Base-by-base conservation (phyloP, 2,888 invertebrate species). In the Pseudococcus jackbeardsleyi region DNA sequence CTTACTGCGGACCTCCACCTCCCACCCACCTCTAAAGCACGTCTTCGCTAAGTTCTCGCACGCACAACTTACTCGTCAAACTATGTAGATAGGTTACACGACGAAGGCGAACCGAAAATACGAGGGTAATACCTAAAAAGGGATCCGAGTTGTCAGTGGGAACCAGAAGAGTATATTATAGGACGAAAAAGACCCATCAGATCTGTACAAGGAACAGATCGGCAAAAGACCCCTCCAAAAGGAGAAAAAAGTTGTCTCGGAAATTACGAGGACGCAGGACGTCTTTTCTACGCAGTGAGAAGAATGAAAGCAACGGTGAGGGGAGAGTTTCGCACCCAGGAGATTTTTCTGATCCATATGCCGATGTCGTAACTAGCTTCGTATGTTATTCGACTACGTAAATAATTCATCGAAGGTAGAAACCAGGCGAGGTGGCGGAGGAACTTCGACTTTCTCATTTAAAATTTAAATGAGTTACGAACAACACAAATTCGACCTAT, bases 381-480 rank as follows among this genome's bases (percentile, higher is more conserved):
- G 72, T 72, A 72, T 33, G 72, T 72, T 72, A 72, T 72, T 72
- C 72, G 17, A 72, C 72, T 72, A 72, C 72, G 72, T 72, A 72
- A 72, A 72, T 72, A 72, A 72, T 72, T 72, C 72, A 72, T 72
- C 72, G 72, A 72, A 72, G 72, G 72, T 39, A 33, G 33, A 33
- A 72, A 72, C 11, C 7, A 1, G 26, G 26, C n/a, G n/a, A n/a
- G n/a, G n/a, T n/a, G 33, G 72, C 72, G 12, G 9, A 72, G 72
- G 9, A 72, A 33, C 72, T 82, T 42, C 79, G 79, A 46, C n/a
- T 46, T 33, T 3, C 79, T 77, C 77, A 82, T 82, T 82, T 82
- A 82, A 82, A 82, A 46, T 82, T 82, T 82, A 82, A 82, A 82
- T 82, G 46, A 82, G 79, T 72, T 72, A 72, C 33, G 72, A 72